These are phyloP conservation scores for Plusia festucae DNA, from an alignment of 2,888 invertebrate species.

Conservation along the genomic window DNA sequence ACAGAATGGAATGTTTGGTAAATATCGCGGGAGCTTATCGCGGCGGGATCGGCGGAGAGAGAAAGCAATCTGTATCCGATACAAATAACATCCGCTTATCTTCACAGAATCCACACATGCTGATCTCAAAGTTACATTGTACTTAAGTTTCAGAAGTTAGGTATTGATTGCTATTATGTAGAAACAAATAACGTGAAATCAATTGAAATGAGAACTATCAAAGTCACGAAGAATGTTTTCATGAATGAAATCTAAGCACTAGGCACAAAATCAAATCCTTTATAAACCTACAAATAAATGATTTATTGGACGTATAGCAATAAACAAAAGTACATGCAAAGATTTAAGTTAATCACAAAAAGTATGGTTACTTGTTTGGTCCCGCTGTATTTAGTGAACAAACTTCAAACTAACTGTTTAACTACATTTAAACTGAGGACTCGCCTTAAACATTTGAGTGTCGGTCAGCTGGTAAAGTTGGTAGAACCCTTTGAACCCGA, in stretches of 20 bases:
- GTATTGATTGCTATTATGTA: neutral
- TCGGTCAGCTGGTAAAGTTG: constrained; percentile 17
- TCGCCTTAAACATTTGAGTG: constrained; percentile 8
- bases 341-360: neutral
- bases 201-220: neutral
- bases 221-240: too few relatives aligned
- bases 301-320: too few relatives aligned
- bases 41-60: constrained; percentile 23
- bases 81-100: too few relatives aligned
- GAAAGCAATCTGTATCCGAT: constrained; percentile 28
- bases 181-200: neutral
- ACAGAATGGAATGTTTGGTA: constrained; percentile 37
- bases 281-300: too few relatives aligned
- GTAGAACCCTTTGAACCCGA: constrained; percentile 33
- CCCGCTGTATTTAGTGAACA: neutral
- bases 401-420: neutral
- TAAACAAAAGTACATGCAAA: too few relatives aligned
- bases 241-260: too few relatives aligned
- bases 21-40: constrained; percentile 38
- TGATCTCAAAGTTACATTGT: neutral
- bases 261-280: too few relatives aligned
- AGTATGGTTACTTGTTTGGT: neutral
- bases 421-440: neutral
- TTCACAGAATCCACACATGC: too few relatives aligned
- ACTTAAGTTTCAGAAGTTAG: neutral